These are phyloP conservation scores for Palythoa caribaeorum DNA, from an alignment of 92 coral and sea anemone species.

Conservation along the genomic window DNA sequence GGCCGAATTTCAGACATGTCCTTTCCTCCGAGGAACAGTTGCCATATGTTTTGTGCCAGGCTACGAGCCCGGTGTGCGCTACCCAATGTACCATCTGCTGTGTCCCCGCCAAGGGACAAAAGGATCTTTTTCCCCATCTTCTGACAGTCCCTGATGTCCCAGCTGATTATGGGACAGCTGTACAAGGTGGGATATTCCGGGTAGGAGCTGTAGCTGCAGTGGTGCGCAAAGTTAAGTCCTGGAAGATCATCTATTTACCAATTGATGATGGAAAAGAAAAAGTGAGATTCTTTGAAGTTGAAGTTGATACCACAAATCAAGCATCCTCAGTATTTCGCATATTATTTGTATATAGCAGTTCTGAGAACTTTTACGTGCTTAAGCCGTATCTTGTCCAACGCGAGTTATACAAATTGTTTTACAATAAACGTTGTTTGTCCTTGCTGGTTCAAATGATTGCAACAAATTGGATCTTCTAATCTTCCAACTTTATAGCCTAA, in stretches of 20 bases:
- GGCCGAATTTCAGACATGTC: constrained; percentile 68
- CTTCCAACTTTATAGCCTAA: no score
- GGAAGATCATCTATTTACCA: constrained; percentile 67
- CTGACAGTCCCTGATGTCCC: constrained; percentile 90
- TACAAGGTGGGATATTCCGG: constrained; percentile 71
- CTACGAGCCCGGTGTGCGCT: constrained; percentile 69
- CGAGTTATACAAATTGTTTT: no score
- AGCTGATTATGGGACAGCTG: constrained; percentile 85
- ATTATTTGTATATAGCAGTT: no score
- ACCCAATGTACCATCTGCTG: constrained; percentile 85
- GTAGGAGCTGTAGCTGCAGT: constrained; percentile 84
- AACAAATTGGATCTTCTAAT: no score
- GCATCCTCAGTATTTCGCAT: no score
- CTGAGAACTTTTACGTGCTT: no score
- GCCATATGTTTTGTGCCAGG: constrained; percentile 83
- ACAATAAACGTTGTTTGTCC: no score
- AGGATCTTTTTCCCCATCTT: constrained; percentile 81
- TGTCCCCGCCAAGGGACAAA: constrained; percentile 90
- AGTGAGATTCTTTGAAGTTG: no score
- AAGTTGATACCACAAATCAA: no score
- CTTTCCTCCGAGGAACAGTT: constrained; percentile 87
- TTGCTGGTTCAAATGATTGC: no score
- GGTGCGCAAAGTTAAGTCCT: constrained; percentile 91
- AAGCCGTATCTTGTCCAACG: no score
- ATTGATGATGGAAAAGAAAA: background rate